Evolutionary conservation across 37 sponge, comb jelly and placozoan genomes (phyloP).

Genomic region (Ianthella basta): DNA sequence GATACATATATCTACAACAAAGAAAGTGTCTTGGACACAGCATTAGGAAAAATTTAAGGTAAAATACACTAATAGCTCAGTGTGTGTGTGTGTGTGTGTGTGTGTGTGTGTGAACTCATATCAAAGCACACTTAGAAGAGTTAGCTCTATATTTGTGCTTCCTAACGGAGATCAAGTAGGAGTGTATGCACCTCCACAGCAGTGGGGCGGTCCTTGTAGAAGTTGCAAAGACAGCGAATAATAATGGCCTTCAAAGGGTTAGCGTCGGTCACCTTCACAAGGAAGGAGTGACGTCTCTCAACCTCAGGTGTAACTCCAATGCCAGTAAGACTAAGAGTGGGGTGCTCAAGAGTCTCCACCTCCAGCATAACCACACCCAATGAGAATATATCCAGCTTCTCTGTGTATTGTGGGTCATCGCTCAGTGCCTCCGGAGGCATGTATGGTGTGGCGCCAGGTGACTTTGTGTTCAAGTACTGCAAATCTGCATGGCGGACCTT

Average conservation of each 20-base stretch:
- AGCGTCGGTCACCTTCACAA: background rate
- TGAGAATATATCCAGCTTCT: constrained; percentile 9
- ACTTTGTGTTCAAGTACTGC: background rate
- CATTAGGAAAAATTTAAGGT: no score
- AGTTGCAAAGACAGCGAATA: background rate
- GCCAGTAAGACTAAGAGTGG: background rate
- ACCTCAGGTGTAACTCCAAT: background rate
- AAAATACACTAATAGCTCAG: no score
- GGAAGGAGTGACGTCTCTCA: background rate
- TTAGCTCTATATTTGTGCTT: no score
- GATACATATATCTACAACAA: no score
- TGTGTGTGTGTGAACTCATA: no score
- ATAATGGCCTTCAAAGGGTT: background rate
- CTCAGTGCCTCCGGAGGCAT: background rate
- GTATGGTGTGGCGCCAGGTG: background rate
- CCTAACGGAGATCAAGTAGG: no score
- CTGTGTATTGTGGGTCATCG: background rate
- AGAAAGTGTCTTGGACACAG: no score
- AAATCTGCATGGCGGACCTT: background rate
- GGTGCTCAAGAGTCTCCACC: background rate
- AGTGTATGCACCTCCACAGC: background rate
- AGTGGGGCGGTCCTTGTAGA: background rate
- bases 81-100: no score
- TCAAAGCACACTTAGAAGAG: no score
- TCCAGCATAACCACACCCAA: constrained; percentile 5